Evolutionary conservation across 2,797 vertebrate genomes (phyloP).

Genomic region (Mus spretus): DNA sequence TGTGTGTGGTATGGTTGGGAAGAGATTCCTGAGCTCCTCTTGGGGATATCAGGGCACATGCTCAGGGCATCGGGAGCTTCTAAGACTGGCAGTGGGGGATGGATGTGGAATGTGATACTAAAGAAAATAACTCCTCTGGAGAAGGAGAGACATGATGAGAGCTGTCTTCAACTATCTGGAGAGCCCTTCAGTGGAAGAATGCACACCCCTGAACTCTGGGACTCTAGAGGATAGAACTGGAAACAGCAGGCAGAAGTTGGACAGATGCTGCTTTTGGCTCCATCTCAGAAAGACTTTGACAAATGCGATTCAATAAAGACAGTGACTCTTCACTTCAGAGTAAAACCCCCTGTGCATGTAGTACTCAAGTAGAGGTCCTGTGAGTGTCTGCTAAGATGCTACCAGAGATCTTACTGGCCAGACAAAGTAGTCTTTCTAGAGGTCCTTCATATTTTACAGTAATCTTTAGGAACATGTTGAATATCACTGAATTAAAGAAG

Average conservation of each 20-base stretch:
- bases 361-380: background rate
- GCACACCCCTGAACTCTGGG: slow-evolving; percentile 22
- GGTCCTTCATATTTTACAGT: background rate
- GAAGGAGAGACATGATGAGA: slow-evolving; percentile 41
- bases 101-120: slow-evolving; percentile 38
- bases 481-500: slow-evolving; percentile 32
- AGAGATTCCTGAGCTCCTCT: slow-evolving; percentile 35
- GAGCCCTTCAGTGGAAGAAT: slow-evolving; percentile 32
- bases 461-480: background rate
- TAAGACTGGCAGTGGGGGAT: background rate
- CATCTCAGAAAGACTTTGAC: slow-evolving; percentile 47
- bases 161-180: slow-evolving; percentile 53
- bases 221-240: slow-evolving; percentile 15
- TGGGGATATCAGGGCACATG: background rate
- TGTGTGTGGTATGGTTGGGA: slow-evolving; percentile 15
- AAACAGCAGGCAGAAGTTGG: slow-evolving; percentile 19
- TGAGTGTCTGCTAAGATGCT: slow-evolving; percentile 9
- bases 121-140: slow-evolving; percentile 66
- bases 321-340: background rate
- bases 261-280: background rate
- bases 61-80: slow-evolving; percentile 8
- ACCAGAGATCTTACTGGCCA: background rate
- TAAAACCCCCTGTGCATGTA: background rate
- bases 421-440: background rate
- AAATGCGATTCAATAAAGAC: background rate